phyloP scores from a whole-genome alignment of 2,113 vertebrate genomes.

The Oryzias woworae region DNA sequence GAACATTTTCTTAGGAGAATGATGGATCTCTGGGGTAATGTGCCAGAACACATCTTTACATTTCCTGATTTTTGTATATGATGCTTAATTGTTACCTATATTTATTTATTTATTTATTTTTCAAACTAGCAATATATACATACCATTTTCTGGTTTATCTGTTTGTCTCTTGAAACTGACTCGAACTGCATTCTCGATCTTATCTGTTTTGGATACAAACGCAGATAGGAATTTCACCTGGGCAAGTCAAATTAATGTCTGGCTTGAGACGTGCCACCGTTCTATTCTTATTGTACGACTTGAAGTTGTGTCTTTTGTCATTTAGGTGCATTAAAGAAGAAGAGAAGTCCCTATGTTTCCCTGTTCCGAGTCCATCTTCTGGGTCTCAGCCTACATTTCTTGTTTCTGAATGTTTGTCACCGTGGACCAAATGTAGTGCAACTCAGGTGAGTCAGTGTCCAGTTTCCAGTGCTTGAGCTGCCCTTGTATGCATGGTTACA shows the following conservation, averaged over 20 bases:
- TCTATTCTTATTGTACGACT: not conserved
- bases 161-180: too few species aligned
- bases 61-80: too few species aligned
- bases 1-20: too few species aligned
- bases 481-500: conserved; percentile 14
- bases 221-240: too few species aligned
- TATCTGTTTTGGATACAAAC: not conserved
- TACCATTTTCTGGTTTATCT: too few species aligned
- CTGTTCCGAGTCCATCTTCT: conserved; percentile 86
- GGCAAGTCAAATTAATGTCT: not conserved
- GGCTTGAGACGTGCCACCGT: not conserved
- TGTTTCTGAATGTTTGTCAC: conserved; percentile 84
- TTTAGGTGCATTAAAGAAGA: conserved; percentile 74
- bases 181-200: not conserved
- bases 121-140: too few species aligned
- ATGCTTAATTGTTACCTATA: too few species aligned
- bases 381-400: conserved; percentile 83
- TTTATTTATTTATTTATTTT: too few species aligned
- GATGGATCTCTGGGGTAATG: too few species aligned
- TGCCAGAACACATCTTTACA: too few species aligned
- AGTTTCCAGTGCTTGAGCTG: not conserved
- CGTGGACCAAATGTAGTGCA: conserved; percentile 86
- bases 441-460: conserved; percentile 88
- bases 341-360: conserved; percentile 78
- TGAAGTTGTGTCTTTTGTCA: conserved; percentile 12